Evolutionary conservation across 2,888 invertebrate species (phyloP), one percentile per base, ranked within the genome.

Genomic region (Sarcophaga subvicina): DNA sequence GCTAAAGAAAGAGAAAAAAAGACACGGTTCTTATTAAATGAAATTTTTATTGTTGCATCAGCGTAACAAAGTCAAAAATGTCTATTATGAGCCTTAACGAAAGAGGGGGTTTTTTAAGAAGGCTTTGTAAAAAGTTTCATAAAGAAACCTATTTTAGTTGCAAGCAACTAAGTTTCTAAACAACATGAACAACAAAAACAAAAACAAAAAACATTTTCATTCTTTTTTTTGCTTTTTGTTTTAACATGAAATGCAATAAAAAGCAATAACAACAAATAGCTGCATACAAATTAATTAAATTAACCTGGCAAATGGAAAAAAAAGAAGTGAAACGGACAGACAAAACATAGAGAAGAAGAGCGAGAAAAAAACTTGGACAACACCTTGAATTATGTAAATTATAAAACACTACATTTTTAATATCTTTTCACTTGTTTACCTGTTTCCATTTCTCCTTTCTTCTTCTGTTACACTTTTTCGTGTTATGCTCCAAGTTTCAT

Each of bases 271-370:
- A 71, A 76, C 2, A 37, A 27, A 75, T 54, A 17, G 64, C 5
- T 67, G 75, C 64, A 27, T 67, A 79, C 73, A 84, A 83, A 87
- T 87, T 83, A 83, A 83, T 80, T 77, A 78, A 73, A 75, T 75
- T 78, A 79, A 77, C 77, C 77, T 66, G n/a, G 77, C 47, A 82
- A 79, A 67, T 60, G 54, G 17, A 17, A 17, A 5, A 12, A 14
- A 54, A 17, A 49, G 10, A 14, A 54, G 2, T 3, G 20, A 67
- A 20, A 11, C 37, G 37, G 17, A 70, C 62, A 17, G 5, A 54
- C 12, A 54, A 54, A 17, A 10, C 37, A 37, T 37, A 11, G 67
- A 47, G 10, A 11, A 67, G 37, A 27, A 63, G 63, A 2, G 12
- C 4, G 5, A 14, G 17, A 54, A 54, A 54, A 54, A 54, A 54